These are phyloP conservation scores for Epistrophella euchroma DNA, from an alignment of 2,888 invertebrate species.

Conservation along the genomic window DNA sequence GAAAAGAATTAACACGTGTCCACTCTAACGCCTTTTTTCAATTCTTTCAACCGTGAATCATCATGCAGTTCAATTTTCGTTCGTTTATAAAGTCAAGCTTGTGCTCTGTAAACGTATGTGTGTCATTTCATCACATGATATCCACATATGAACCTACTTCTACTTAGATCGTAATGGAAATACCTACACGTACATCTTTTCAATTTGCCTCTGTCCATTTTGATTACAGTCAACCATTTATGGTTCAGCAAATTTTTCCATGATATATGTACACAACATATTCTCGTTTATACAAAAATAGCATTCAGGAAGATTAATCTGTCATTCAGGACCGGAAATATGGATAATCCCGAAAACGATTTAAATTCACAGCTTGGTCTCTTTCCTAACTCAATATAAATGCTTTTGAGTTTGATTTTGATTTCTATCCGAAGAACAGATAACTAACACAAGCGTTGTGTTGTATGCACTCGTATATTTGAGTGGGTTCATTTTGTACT, in stretches of 20 bases:
- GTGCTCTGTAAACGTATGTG: not conserved
- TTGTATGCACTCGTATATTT: not conserved
- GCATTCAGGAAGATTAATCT: constrained; percentile 37
- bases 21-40: constrained; percentile 55
- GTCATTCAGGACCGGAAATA: constrained; percentile 56
- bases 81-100: not conserved
- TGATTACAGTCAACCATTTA: constrained; percentile 62
- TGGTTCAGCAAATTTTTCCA: constrained; percentile 26
- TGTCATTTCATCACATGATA: constrained; percentile 55
- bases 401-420: constrained; percentile 38
- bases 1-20: constrained; percentile 6
- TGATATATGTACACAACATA: constrained; percentile 15
- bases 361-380: constrained; percentile 74
- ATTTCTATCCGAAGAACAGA: no score
- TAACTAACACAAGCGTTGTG: not conserved
- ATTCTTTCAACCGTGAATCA: constrained; percentile 26
- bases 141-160: not conserved
- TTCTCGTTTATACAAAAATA: constrained; percentile 4
- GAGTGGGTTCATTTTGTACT: not conserved
- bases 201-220: constrained; percentile 69
- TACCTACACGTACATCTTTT: constrained; percentile 38
- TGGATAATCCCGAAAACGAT: constrained; percentile 66
- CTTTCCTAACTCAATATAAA: constrained; percentile 22
- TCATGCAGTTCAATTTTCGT: not conserved
- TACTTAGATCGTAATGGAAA: not conserved